These are phyloP conservation scores for Hyposoter didymator DNA, from an alignment of 2,888 invertebrate species.

Conservation along the genomic window DNA sequence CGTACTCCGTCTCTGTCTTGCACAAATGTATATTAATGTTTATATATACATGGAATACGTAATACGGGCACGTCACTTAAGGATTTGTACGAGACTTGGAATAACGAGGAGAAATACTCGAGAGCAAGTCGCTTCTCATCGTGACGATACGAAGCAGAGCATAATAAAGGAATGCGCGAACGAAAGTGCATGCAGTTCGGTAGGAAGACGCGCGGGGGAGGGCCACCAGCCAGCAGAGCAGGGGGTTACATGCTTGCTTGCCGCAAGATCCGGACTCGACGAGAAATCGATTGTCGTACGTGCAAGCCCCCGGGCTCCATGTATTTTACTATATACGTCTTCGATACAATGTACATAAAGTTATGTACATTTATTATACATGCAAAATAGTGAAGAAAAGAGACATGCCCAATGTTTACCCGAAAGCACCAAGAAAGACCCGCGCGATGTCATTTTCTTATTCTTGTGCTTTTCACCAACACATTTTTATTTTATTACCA, in stretches of 20 bases:
- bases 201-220: neutral
- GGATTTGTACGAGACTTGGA: slow-evolving; percentile 26
- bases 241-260: slow-evolving; percentile 39
- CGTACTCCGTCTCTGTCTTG: neutral
- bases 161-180: slow-evolving; percentile 57
- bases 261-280: slow-evolving; percentile 64
- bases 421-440: slow-evolving; percentile 43
- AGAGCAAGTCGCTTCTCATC: slow-evolving; percentile 32
- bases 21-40: neutral
- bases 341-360: neutral
- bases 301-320: slow-evolving; percentile 51
- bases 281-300: slow-evolving; percentile 66
- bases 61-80: slow-evolving; percentile 34
- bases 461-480: neutral
- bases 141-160: slow-evolving; percentile 24
- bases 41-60: slow-evolving; percentile 39
- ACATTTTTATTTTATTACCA: neutral
- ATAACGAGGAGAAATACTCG: slow-evolving; percentile 7
- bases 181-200: slow-evolving; percentile 31
- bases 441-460: slow-evolving; percentile 21
- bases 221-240: neutral
- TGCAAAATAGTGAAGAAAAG: slow-evolving; percentile 45
- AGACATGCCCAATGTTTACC: slow-evolving; percentile 37
- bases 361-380: slow-evolving; percentile 38
- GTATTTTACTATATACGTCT: slow-evolving; percentile 15